Evolutionary conservation across 2,888 invertebrate genomes (phyloP).

Genomic region (Rhorus exstirpatorius): DNA sequence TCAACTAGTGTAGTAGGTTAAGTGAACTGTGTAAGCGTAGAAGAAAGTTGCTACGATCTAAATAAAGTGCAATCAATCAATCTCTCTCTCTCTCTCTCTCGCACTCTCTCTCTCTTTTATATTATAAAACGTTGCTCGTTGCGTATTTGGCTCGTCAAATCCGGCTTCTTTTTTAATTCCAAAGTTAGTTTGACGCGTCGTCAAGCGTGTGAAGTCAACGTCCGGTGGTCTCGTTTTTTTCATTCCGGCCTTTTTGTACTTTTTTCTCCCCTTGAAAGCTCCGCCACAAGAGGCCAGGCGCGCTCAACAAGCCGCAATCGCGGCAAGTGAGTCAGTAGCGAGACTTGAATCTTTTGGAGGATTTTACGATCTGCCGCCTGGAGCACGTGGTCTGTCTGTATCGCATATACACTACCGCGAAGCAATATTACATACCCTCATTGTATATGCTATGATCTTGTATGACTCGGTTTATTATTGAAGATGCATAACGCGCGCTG

Average conservation of each 20-base stretch:
- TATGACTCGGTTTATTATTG: constrained; percentile 38
- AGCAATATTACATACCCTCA: constrained; percentile 29
- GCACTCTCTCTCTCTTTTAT: background rate
- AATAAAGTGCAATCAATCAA: no score
- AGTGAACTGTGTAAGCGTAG: no score
- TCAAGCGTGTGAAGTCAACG: constrained; percentile 49
- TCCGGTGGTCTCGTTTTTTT: constrained; percentile 46
- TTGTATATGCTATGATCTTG: constrained; percentile 8
- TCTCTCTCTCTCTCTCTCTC: no score
- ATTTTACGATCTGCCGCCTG: constrained; percentile 14
- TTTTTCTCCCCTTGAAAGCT: constrained; percentile 2
- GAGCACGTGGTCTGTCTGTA: constrained; percentile 15
- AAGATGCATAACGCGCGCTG: constrained; percentile 7
- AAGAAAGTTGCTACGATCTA: no score
- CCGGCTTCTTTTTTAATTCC: constrained; percentile 33
- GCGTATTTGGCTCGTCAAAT: constrained; percentile 28
- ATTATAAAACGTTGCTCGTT: constrained; percentile 20
- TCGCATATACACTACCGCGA: constrained; percentile 36
- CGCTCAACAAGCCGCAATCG: constrained; percentile 24
- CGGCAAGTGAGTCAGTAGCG: constrained; percentile 42
- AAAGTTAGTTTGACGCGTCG: constrained; percentile 42
- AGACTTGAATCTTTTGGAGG: constrained; percentile 12
- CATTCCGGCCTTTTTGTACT: background rate
- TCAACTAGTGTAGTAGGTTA: no score
- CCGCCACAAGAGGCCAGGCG: background rate